phyloP scores from a whole-genome alignment of 2,113 vertebrate species.

The Takifugu bimaculatus region DNA sequence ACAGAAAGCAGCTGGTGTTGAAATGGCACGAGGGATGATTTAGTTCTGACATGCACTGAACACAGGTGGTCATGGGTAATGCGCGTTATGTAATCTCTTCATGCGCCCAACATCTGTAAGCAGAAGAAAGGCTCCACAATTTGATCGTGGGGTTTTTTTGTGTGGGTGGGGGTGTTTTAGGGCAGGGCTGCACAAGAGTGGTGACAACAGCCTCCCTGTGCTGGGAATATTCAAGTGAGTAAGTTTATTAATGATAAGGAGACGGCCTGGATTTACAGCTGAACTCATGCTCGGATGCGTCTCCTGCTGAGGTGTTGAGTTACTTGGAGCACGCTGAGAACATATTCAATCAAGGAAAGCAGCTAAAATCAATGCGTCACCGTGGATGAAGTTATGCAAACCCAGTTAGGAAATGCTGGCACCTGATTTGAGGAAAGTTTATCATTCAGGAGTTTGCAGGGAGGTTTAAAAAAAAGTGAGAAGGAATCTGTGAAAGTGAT shows the following conservation, averaged over 20 bases:
- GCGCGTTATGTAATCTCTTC: constrained; percentile 28
- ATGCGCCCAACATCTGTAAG: constrained; percentile 18
- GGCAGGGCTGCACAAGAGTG: constrained; percentile 9
- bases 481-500: no score
- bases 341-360: background rate
- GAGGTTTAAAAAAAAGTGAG: background rate
- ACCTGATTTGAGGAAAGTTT: background rate
- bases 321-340: constrained; percentile 4
- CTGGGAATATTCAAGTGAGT: constrained; percentile 24
- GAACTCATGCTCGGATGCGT: constrained; percentile 6
- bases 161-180: constrained; percentile 2
- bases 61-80: constrained; percentile 17
- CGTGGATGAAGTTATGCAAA: background rate
- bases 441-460: background rate
- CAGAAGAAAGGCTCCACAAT: background rate
- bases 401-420: background rate
- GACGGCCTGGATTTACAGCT: background rate
- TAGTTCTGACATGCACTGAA: constrained; percentile 1
- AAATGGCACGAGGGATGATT: constrained; percentile 20
- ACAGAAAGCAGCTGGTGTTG: constrained; percentile 11
- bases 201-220: constrained; percentile 7
- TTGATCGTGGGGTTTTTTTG: constrained; percentile 22
- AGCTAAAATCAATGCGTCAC: constrained; percentile 14
- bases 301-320: background rate
- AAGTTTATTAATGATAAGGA: constrained; percentile 29